Conservation (phyloP, 23 tunicate species). For the Styela clava region DNA sequence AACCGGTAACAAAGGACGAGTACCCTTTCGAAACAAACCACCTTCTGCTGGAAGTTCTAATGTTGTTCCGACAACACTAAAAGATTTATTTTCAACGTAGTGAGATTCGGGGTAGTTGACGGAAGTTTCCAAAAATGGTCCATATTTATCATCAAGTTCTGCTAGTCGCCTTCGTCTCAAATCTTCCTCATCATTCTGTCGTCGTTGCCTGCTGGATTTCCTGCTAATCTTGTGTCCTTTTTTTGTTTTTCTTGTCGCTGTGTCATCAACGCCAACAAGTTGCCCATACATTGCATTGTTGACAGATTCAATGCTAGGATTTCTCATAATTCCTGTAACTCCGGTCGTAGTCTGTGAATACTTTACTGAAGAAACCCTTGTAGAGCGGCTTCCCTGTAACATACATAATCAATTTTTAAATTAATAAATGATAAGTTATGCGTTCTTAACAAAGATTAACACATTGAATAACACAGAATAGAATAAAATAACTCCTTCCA, state of each 20-base stretch:
- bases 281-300: conserved; percentile 24
- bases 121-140: not conserved
- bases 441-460: no score
- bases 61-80: not conserved
- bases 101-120: conserved; percentile 5
- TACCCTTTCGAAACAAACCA: conserved; percentile 8
- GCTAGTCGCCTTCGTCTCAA: not conserved
- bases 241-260: not conserved
- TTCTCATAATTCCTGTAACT: not conserved
- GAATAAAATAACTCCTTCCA: no score
- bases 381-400: not conserved
- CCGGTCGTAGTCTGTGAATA: not conserved
- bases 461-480: no score
- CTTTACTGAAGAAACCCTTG: not conserved
- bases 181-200: not conserved
- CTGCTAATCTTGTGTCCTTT: not conserved
- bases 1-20: conserved; percentile 16
- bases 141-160: conserved; percentile 5
- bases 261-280: not conserved
- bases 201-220: conserved; percentile 4
- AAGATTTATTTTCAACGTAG: not conserved
- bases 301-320: not conserved
- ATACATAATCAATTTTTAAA: not conserved
- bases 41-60: not conserved
- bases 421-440: not conserved